Conservation (phyloP, 1,140 invertebrate genomes). For the Apis cerana region DNA sequence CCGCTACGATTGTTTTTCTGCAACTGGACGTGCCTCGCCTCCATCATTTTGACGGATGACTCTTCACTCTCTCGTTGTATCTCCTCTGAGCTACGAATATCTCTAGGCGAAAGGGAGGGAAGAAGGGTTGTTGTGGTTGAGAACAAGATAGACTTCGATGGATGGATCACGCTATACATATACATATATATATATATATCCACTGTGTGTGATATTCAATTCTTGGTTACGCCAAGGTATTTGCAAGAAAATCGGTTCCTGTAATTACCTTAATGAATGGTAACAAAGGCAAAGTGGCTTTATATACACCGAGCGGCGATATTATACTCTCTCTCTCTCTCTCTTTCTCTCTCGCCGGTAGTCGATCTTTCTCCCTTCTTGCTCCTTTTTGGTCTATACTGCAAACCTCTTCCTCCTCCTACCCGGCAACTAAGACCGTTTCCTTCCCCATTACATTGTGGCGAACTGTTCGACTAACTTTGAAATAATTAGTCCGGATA, state of each 20-base stretch:
- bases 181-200: too few species aligned
- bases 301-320: slow-evolving; percentile 39
- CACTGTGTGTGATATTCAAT: slow-evolving; percentile 44
- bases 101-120: too few species aligned
- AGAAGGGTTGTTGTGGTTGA: too few species aligned
- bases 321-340: slow-evolving; percentile 57
- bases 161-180: not conserved
- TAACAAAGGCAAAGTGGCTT: slow-evolving; percentile 62
- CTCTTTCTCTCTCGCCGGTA: slow-evolving; percentile 4
- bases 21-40: not conserved
- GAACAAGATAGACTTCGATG: not conserved
- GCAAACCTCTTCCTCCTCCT: slow-evolving; percentile 7
- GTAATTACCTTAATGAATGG: slow-evolving; percentile 73
- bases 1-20: not conserved
- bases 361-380: slow-evolving; percentile 20
- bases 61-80: not conserved
- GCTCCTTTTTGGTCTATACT: slow-evolving; percentile 47
- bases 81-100: not conserved
- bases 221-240: slow-evolving; percentile 42
- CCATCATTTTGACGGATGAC: not conserved
- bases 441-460: slow-evolving; percentile 77
- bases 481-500: slow-evolving; percentile 80
- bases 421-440: slow-evolving; percentile 67
- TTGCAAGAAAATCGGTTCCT: slow-evolving; percentile 63
- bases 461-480: slow-evolving; percentile 79